These are phyloP conservation scores for Limnephilus lunatus DNA, from an alignment of 2,888 invertebrate species.

Conservation along the genomic window DNA sequence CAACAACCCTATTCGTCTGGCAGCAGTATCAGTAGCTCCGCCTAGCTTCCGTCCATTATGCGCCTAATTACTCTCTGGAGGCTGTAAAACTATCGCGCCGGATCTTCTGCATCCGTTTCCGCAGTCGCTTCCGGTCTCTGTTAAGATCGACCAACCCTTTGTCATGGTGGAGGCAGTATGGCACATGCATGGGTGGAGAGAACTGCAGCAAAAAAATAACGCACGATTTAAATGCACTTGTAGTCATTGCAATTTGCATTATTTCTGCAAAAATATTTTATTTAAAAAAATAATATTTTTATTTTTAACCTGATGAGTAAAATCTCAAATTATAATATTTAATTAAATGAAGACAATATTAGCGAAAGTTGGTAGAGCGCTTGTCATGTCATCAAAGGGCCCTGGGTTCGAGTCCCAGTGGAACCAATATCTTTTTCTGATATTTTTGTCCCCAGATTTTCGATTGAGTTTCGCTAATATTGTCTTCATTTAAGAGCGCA, in stretches of 20 bases:
- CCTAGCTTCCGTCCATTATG: slow-evolving; percentile 50
- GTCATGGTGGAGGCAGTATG: not conserved
- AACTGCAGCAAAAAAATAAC: not conserved
- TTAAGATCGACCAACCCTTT: not conserved
- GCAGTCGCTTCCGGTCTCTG: slow-evolving; percentile 8
- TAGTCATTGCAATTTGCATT: not conserved
- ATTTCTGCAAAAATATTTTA: no score
- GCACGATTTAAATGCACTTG: not conserved
- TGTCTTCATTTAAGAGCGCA: no score
- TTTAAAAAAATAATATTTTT: no score
- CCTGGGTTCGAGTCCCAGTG: no score
- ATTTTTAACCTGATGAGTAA: no score
- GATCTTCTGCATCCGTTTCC: slow-evolving; percentile 39
- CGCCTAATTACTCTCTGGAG: slow-evolving; percentile 53
- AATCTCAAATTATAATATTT: no score
- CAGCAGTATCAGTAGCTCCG: not conserved
- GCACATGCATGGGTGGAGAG: not conserved
- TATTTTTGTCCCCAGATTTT: no score
- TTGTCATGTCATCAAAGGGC: no score
- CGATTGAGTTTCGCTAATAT: no score
- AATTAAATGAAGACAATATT: no score
- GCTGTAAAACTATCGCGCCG: slow-evolving; percentile 39
- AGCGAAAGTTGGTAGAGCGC: no score
- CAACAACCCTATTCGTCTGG: not conserved
- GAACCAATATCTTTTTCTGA: no score